Conservation (phyloP, 2,888 invertebrate genomes). For the Craniophora ligustri region DNA sequence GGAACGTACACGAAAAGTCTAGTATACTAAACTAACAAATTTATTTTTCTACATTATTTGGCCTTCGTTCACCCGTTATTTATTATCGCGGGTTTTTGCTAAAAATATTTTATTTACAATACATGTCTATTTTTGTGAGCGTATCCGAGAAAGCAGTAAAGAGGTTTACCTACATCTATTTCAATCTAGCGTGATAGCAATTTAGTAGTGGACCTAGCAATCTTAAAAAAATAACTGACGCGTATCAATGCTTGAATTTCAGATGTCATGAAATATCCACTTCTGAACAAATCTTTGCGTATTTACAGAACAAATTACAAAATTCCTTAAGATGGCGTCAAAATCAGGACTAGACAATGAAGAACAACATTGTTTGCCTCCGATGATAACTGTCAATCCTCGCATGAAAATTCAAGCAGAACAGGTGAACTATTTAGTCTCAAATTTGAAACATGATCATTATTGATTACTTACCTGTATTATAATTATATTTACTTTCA, state of each 20-base stretch:
- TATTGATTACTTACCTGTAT: background rate
- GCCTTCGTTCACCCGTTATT: conserved; percentile 62
- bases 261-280: conserved; percentile 18
- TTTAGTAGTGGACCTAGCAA: no score
- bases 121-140: conserved; percentile 55
- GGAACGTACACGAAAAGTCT: conserved; percentile 33
- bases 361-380: conserved; percentile 7
- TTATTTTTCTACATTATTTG: conserved; percentile 60
- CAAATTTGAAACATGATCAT: background rate
- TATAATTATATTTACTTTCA: background rate
- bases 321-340: background rate
- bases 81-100: conserved; percentile 60
- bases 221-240: no score
- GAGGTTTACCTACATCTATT: conserved; percentile 37
- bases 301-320: background rate
- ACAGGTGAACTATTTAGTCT: conserved; percentile 47
- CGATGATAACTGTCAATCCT: conserved; percentile 24
- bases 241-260: conserved; percentile 6
- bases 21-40: conserved; percentile 55
- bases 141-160: conserved; percentile 44
- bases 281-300: conserved; percentile 8
- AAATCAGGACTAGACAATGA: background rate
- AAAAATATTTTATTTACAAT: conserved; percentile 60
- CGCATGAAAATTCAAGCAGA: conserved; percentile 61
- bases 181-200: conserved; percentile 19